phyloP scores from a whole-genome alignment of 2,113 vertebrate genomes.

The Tonatia bakeri region DNA sequence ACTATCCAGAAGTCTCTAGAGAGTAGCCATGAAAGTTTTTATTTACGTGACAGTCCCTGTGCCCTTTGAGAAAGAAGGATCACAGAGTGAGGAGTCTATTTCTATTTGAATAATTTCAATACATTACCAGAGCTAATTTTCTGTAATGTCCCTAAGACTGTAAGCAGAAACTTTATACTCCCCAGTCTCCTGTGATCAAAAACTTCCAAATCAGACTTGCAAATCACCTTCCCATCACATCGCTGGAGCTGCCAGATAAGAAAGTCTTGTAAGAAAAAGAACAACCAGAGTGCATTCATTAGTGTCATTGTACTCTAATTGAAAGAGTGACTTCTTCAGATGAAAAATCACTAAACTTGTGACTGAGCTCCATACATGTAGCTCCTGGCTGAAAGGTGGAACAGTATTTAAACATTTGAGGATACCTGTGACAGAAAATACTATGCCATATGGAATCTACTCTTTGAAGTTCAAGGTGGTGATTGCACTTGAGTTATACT shows the following conservation, averaged over 20 bases:
- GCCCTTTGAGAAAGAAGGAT: slow-evolving; percentile 58
- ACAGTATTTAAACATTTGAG: background rate
- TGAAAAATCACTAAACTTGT: slow-evolving; percentile 58
- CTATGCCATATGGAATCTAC: background rate
- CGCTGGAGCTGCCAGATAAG: slow-evolving; percentile 72
- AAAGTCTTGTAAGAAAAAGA: slow-evolving; percentile 68
- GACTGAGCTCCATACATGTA: slow-evolving; percentile 2
- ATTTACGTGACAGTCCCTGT: slow-evolving; percentile 32
- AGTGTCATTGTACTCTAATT: slow-evolving; percentile 73
- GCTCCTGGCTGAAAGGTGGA: slow-evolving; percentile 15
- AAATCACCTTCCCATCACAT: slow-evolving; percentile 64
- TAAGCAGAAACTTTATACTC: slow-evolving; percentile 53
- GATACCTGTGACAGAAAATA: background rate
- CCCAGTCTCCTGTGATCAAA: slow-evolving; percentile 40
- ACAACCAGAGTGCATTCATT: slow-evolving; percentile 71
- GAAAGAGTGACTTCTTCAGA: slow-evolving; percentile 60
- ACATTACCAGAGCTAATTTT: slow-evolving; percentile 55
- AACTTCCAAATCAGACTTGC: slow-evolving; percentile 66
- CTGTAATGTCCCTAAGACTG: slow-evolving; percentile 60
- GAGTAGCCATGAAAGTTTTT: background rate
- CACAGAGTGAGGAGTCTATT: slow-evolving; percentile 56
- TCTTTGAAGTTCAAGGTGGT: slow-evolving; percentile 11
- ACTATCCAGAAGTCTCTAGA: slow-evolving; percentile 15
- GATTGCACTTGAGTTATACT: background rate
- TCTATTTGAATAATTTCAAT: slow-evolving; percentile 69